Base-by-base conservation (phyloP, 35 echinoderm and acorn worm species). In the Apostichopus japonicus region DNA sequence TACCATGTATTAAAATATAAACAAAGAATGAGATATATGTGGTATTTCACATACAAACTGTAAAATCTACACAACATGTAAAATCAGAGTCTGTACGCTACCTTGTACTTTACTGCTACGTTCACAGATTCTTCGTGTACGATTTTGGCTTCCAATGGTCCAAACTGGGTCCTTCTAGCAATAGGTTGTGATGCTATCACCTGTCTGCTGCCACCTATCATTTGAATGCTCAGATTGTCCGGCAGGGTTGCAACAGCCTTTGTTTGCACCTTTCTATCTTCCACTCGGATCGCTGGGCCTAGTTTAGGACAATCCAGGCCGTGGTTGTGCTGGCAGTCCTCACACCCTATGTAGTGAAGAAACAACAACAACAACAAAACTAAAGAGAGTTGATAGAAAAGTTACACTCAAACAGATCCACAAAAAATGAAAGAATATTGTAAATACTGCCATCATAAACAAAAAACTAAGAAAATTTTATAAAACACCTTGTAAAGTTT, bases 81-180 rank as follows among this genome's bases (percentile, higher is more conserved):
- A 44, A 44, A 44, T 44, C 33, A 44, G 2, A 44, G 4, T 61
- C 7, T 13, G 13, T 61, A 61, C 0, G 6, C 15, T 82, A 88
- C 86, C 86, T 67, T 88, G 56, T 88, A 88, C 25, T 61, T 23
- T 11, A 4, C 10, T 14, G 19, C 15, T 23, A 11, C 17, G 44
- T 65, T 1, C 17, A 8, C 24, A 3, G 54, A 62, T 6, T 90
- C 27, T 2, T 22, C 88, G 57, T 23, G 8, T 62, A 90, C 11
- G 10, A 15, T 10, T 27, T 53, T 56, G 2, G 25, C 88, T 78
- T 90, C 88, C 67, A 90, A 27, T 16, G 88, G 88, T n/a, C 88
- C 88, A 77, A 90, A 90, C 71, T 77, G 88, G 24, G 88, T 90
- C 24, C 88, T 77, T 78, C 70, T 90, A 6, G 5, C 21, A 7